Evolutionary conservation across 2,888 invertebrate species (phyloP).

Genomic region (Spilosoma lubricipeda): DNA sequence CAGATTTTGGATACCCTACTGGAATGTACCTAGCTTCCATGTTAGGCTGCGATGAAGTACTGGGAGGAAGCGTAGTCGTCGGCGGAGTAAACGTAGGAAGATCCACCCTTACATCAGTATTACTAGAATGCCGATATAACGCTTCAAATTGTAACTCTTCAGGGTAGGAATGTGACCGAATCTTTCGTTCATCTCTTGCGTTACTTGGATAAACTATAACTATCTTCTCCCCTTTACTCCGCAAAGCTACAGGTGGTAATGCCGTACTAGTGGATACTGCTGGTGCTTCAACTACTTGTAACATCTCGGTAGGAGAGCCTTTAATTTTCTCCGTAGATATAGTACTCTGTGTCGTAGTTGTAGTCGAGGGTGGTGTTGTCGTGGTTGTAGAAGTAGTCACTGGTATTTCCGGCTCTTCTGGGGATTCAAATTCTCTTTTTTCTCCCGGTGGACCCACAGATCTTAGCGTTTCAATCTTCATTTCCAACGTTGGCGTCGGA

Average conservation of each 20-base stretch:
- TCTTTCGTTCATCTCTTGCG: slow-evolving; percentile 80
- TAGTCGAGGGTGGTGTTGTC: slow-evolving; percentile 56
- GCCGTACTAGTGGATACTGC: slow-evolving; percentile 75
- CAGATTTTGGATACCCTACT: slow-evolving; percentile 60
- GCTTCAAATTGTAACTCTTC: slow-evolving; percentile 84
- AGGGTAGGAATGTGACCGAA: slow-evolving; percentile 81
- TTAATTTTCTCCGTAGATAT: slow-evolving; percentile 67
- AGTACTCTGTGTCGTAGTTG: slow-evolving; percentile 58
- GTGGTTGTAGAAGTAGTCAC: slow-evolving; percentile 65
- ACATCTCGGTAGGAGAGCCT: slow-evolving; percentile 74
- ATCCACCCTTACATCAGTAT: slow-evolving; percentile 82
- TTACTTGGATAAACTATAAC: slow-evolving; percentile 84
- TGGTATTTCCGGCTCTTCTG: slow-evolving; percentile 77
- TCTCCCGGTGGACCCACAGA: slow-evolving; percentile 79
- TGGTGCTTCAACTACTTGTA: slow-evolving; percentile 74
- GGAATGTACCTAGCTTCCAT: slow-evolving; percentile 70
- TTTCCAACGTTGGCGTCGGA: slow-evolving; percentile 82
- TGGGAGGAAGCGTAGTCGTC: slow-evolving; percentile 54
- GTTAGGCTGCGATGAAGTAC: slow-evolving; percentile 51
- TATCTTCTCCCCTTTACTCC: slow-evolving; percentile 79
- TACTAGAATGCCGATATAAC: slow-evolving; percentile 77
- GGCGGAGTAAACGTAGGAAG: slow-evolving; percentile 87
- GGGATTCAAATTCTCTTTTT: slow-evolving; percentile 73
- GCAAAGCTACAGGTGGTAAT: slow-evolving; percentile 77
- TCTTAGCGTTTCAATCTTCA: slow-evolving; percentile 81